A percentile compares a stretch with the other conserved stretches of the same genome.
These are phyloP conservation scores for Anagrus nilaparvatae DNA, from an alignment of 1,140 invertebrate species.

Conservation along the genomic window DNA sequence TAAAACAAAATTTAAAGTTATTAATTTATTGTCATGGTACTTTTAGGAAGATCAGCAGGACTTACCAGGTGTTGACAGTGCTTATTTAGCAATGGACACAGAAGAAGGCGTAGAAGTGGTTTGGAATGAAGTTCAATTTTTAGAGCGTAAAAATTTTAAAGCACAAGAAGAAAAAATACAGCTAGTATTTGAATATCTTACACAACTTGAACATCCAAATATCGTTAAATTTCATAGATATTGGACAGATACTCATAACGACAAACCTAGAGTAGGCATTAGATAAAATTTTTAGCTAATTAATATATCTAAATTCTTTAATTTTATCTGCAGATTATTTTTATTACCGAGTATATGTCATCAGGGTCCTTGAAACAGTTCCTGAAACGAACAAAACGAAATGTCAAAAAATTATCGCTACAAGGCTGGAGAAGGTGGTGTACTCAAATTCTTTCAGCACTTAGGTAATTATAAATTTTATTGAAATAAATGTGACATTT, in stretches of 20 bases:
- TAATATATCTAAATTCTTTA: constrained; percentile 12
- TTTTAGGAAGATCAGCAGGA: constrained; percentile 95
- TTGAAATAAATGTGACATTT: no score
- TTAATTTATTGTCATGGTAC: no score
- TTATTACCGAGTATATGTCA: constrained; percentile 99
- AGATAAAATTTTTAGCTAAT: constrained; percentile 28
- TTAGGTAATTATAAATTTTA: constrained; percentile 56
- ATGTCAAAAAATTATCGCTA: constrained; percentile 82
- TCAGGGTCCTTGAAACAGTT: constrained; percentile 98
- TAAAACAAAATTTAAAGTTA: no score
- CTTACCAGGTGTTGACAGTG: constrained; percentile 97
- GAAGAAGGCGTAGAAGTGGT: constrained; percentile 98
- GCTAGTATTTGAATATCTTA: constrained; percentile 94
- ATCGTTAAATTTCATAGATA: constrained; percentile 99
- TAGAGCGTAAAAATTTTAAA: constrained; percentile 92
- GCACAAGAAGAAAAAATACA: constrained; percentile 96
- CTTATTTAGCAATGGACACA: constrained; percentile 98
- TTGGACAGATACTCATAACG: constrained; percentile 94
- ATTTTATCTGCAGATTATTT: constrained; percentile 75
- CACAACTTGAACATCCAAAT: constrained; percentile 94
- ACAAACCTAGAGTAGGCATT: constrained; percentile 86
- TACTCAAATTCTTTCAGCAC: constrained; percentile 95
- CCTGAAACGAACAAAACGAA: constrained; percentile 95
- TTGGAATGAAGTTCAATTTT: constrained; percentile 99
- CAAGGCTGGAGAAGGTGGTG: constrained; percentile 98